Base-by-base conservation (phyloP, 2,113 vertebrate species). In the Butastur rufipennis region DNA sequence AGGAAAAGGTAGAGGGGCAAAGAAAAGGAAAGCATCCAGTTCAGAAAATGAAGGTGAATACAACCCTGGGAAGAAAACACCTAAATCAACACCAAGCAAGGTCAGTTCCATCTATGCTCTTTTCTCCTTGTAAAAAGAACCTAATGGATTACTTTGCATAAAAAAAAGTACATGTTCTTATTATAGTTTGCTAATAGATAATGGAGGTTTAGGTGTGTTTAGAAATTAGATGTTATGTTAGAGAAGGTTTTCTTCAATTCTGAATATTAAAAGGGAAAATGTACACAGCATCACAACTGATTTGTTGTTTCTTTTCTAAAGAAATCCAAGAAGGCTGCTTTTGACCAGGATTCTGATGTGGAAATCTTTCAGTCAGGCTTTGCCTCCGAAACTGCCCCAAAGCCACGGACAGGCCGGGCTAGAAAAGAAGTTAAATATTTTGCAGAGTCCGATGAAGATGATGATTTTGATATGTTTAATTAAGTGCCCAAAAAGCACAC, bases 401-500 rank as follows among this genome's bases (percentile, higher is more conserved):
- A 98, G 52, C 99, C 99, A 77, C 97, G 99, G 81, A 98, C 98
- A 1, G 99, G 99, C 66, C 98, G 99, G 61, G 98, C 99, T 88
- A 99, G 99, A 94, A 99, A 99, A 98, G 99, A 99, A 96, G 99
- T 99, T 12, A 99, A 99, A 97, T 99, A 99, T 98, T 99, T 99
- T 97, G 98, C 98, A 55, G 99, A 99, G 90, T 99, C 99, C 11
- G 98, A 99, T 63, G 99, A 99, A 63, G 99, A 98, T 81, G 98
- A 98, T 81, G 98, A 99, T 93, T 99, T 99, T 97, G 98, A 98
- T 98, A 99, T 99, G 99, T 99, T 99, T 96, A 98, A 99, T 97
- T 99, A 98, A 99, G 97, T 98, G 96, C 96, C 98, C 96, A 89
- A 97, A 96, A 97, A 97, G 98, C 98, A 98, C 98, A 95, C 89